Evolutionary conservation across 2,797 vertebrate species (phyloP).

Genomic region (Octomys mimax): DNA sequence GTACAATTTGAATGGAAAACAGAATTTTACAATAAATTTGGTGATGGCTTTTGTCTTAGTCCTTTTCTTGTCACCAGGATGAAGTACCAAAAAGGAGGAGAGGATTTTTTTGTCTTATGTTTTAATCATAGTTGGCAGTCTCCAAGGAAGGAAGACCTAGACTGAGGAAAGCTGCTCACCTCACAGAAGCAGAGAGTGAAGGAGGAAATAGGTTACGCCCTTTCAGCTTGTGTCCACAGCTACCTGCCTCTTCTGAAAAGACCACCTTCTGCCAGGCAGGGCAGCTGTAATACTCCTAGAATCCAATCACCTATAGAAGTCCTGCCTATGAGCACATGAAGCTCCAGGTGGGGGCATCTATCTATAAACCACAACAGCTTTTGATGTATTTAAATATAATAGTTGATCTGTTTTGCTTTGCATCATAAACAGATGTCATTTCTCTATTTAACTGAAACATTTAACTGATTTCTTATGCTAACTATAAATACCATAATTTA

Average conservation of each 20-base stretch:
- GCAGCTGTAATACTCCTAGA: background rate
- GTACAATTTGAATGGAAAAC: background rate
- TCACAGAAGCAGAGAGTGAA: background rate
- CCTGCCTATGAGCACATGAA: background rate
- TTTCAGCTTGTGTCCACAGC: background rate
- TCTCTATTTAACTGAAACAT: too few species aligned
- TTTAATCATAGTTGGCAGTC: background rate
- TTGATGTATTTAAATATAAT: too few species aligned
- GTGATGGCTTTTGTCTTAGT: background rate
- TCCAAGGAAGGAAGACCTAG: background rate
- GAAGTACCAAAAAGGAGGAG: background rate
- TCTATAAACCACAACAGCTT: too few species aligned
- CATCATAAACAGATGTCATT: too few species aligned
- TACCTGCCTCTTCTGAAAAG: background rate
- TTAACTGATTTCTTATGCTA: too few species aligned
- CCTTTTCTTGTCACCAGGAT: background rate
- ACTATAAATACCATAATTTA: too few species aligned
- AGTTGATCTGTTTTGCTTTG: too few species aligned
- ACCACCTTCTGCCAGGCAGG: background rate
- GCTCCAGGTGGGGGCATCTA: too few species aligned
- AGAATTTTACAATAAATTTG: background rate
- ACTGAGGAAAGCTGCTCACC: background rate
- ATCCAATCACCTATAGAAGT: background rate
- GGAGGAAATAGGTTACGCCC: background rate
- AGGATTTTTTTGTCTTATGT: background rate